These are phyloP conservation scores for Gymnoscopelus microlampas DNA, from an alignment of 2,797 vertebrate species.

Conservation along the genomic window DNA sequence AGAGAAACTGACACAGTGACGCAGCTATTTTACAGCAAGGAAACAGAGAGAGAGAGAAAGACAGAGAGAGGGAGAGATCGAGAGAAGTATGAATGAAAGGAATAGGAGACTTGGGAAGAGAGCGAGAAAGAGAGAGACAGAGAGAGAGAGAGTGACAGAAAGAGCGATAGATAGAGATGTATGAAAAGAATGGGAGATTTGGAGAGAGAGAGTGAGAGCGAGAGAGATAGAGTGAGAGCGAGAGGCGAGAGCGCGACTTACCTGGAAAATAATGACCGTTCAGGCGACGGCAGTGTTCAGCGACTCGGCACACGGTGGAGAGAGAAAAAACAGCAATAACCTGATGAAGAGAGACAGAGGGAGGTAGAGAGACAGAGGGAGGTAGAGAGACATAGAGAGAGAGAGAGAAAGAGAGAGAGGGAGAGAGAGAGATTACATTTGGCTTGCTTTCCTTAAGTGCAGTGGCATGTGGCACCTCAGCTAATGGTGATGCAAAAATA, in stretches of 20 bases:
- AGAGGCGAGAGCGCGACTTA: slow-evolving; percentile 44
- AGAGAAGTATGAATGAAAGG: slow-evolving; percentile 6
- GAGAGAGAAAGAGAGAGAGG: slow-evolving; percentile 9
- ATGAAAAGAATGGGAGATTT: too few relatives aligned
- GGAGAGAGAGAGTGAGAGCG: too few relatives aligned
- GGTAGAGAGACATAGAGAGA: slow-evolving; percentile 3
- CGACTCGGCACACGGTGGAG: slow-evolving; percentile 42
- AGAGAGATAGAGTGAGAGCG: too few relatives aligned
- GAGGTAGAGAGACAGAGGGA: slow-evolving; percentile 19
- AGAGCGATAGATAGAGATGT: too few relatives aligned
- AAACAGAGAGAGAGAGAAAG: slow-evolving; percentile 21
- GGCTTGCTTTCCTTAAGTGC: slow-evolving; percentile 51
- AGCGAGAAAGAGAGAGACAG: background rate
- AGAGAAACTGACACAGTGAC: slow-evolving; percentile 61
- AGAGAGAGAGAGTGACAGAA: slow-evolving; percentile 7
- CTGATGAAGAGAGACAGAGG: slow-evolving; percentile 43
- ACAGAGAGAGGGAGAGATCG: slow-evolving; percentile 19
- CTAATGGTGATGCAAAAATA: slow-evolving; percentile 30
- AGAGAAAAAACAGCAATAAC: slow-evolving; percentile 63
- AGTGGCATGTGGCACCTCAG: slow-evolving; percentile 60
- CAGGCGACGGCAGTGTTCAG: slow-evolving; percentile 41
- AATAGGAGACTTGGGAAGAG: background rate
- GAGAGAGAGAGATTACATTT: slow-evolving; percentile 55
- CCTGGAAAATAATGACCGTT: slow-evolving; percentile 54
- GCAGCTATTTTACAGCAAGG: slow-evolving; percentile 72